phyloP scores from a whole-genome alignment of 1,140 invertebrate species.

The Zaprionus ghesquierei region DNA sequence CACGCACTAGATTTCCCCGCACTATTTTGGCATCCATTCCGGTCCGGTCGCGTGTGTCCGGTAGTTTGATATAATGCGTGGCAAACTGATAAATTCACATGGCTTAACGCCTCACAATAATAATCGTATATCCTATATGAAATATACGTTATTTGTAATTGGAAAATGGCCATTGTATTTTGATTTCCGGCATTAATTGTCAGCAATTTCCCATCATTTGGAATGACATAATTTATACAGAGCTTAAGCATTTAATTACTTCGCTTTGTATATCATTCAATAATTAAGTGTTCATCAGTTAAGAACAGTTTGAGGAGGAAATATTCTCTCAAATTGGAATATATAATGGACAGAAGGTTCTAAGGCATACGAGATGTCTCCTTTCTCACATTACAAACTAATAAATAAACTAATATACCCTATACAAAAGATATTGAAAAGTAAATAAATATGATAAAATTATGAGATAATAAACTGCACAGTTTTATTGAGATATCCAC shows the following conservation, averaged over 20 bases:
- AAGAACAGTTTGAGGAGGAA: too few species aligned
- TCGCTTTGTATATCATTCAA: too few species aligned
- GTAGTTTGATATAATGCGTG: conserved; percentile 38
- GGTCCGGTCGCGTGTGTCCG: conserved; percentile 52
- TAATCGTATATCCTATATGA: neutral
- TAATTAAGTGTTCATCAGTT: neutral
- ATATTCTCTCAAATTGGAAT: too few species aligned
- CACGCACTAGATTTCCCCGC: neutral
- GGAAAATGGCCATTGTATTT: neutral
- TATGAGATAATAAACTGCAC: neutral
- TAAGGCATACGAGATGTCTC: too few species aligned
- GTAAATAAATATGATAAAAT: too few species aligned
- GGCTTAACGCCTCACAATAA: conserved; percentile 71
- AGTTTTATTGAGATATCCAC: neutral
- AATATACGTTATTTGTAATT: conserved; percentile 9
- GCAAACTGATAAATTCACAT: conserved; percentile 68
- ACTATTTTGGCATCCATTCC: conserved; percentile 1
- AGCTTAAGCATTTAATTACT: too few species aligned
- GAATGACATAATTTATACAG: neutral
- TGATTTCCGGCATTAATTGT: neutral
- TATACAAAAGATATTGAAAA: too few species aligned
- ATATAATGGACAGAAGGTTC: too few species aligned
- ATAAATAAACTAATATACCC: too few species aligned
- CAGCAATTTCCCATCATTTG: conserved; percentile 4
- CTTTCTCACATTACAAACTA: too few species aligned